Evolutionary conservation across 92 coral and sea anemone species (phyloP).

Genomic region (Parazoanthus darwini): DNA sequence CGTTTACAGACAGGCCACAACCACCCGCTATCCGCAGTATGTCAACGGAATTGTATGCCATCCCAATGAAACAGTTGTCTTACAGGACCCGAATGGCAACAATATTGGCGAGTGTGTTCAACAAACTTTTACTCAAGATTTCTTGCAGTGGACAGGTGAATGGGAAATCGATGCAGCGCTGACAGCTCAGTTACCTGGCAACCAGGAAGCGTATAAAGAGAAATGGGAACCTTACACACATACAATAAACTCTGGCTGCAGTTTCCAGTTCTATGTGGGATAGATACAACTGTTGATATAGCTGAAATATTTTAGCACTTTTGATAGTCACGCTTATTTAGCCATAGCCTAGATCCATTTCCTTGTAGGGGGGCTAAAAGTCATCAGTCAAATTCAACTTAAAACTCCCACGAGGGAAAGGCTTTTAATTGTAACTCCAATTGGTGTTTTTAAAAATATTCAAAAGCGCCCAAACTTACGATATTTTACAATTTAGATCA

Average conservation of each 20-base stretch:
- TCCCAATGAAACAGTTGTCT: slow-evolving; percentile 10
- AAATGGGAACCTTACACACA: neutral
- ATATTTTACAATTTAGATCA: too few relatives aligned
- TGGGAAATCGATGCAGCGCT: slow-evolving; percentile 15
- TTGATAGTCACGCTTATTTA: too few relatives aligned
- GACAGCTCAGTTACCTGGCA: slow-evolving; percentile 7
- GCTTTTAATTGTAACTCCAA: too few relatives aligned
- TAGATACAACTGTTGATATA: too few relatives aligned
- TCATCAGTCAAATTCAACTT: too few relatives aligned
- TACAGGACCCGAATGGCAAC: neutral
- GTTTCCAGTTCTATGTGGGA: slow-evolving; percentile 1
- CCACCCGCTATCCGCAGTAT: slow-evolving; percentile 24
- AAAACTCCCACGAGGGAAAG: too few relatives aligned
- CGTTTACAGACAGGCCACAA: neutral
- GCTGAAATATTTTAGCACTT: too few relatives aligned
- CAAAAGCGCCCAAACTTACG: too few relatives aligned
- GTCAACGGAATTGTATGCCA: slow-evolving; percentile 27
- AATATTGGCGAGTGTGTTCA: slow-evolving; percentile 13
- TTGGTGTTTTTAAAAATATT: too few relatives aligned
- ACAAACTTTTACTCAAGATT: slow-evolving; percentile 7
- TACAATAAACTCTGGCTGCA: slow-evolving; percentile 13
- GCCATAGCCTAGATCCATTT: too few relatives aligned
- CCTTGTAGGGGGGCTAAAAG: too few relatives aligned
- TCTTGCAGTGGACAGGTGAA: slow-evolving; percentile 26
- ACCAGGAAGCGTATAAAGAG: neutral